Evolutionary conservation across 2,113 vertebrate genomes (phyloP).

Genomic region (Myodes glareolus): DNA sequence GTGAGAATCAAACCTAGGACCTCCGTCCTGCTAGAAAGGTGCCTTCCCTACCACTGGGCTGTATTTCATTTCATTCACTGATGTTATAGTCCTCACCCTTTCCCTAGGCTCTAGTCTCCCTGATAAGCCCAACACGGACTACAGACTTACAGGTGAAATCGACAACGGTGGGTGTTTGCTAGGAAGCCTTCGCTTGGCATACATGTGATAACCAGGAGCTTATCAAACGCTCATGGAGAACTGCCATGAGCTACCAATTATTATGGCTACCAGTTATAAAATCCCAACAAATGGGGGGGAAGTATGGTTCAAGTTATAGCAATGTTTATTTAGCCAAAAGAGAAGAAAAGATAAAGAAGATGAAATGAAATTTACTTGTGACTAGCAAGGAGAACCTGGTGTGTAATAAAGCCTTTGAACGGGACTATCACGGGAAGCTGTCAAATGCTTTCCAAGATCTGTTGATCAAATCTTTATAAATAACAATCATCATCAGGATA

Average conservation of each 20-base stretch:
- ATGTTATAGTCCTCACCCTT: neutral
- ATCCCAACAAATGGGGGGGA: constrained; percentile 31
- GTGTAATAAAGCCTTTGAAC: neutral
- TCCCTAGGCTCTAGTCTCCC: neutral
- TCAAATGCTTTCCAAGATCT: constrained; percentile 27
- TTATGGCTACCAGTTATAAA: neutral
- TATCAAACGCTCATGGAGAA: constrained; percentile 47
- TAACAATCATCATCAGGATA: neutral
- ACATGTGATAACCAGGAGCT: constrained; percentile 13
- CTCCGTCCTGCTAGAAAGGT: neutral
- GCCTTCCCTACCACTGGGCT: too few relatives aligned
- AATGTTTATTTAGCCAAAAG: constrained; percentile 25
- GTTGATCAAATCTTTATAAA: constrained; percentile 37
- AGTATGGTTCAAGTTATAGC: constrained; percentile 20
- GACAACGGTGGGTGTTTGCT: neutral
- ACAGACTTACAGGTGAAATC: neutral
- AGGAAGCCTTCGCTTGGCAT: neutral
- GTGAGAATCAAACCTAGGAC: neutral
- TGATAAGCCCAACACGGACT: neutral
- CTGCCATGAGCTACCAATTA: neutral
- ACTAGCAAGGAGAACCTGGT: neutral
- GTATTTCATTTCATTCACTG: neutral
- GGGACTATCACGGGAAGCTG: constrained; percentile 20
- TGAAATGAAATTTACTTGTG: constrained; percentile 1
- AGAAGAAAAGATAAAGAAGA: constrained; percentile 35